Conservation (phyloP, 1,140 invertebrate genomes). For the Panagrolaimus sp. region DNA sequence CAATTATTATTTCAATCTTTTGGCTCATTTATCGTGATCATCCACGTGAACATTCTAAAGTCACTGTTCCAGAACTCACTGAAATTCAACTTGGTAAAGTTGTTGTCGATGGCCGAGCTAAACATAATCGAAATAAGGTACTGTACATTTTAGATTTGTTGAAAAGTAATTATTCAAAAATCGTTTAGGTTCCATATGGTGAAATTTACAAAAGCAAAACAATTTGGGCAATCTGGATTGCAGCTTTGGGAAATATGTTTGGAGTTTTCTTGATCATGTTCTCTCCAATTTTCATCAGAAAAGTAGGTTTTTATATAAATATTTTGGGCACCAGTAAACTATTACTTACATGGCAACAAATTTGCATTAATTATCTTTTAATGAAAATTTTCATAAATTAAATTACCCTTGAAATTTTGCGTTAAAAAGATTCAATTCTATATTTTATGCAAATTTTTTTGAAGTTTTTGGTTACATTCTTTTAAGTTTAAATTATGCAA, state of each 20-base stretch:
- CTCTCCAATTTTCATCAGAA: slow-evolving; percentile 39
- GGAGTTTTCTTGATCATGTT: slow-evolving; percentile 45
- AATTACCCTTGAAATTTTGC: too few relatives aligned
- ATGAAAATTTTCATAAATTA: too few relatives aligned
- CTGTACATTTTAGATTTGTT: slow-evolving; percentile 3
- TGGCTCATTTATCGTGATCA: slow-evolving; percentile 41
- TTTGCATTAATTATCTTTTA: too few relatives aligned
- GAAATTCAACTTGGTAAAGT: slow-evolving; percentile 37
- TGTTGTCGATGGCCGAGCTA: slow-evolving; percentile 28
- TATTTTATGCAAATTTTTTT: too few relatives aligned
- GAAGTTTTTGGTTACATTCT: too few relatives aligned
- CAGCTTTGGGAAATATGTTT: slow-evolving; percentile 25
- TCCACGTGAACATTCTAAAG: slow-evolving; percentile 28
- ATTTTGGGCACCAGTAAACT: too few relatives aligned
- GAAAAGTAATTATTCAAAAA: slow-evolving; percentile 18
- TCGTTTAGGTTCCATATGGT: slow-evolving; percentile 44
- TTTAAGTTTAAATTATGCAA: too few relatives aligned
- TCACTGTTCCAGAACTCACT: slow-evolving; percentile 29
- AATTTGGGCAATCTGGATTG: slow-evolving; percentile 53
- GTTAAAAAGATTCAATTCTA: too few relatives aligned
- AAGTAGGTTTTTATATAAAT: slow-evolving; percentile 6
- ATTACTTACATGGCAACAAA: too few relatives aligned
- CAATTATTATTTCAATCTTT: slow-evolving; percentile 34
- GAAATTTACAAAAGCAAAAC: slow-evolving; percentile 28
- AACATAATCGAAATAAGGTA: slow-evolving; percentile 26